A percentile compares a stretch with the other conserved stretches of the same genome.
phyloP scores from a whole-genome alignment of 2,113 vertebrate species.

The Myiopsitta monachus region DNA sequence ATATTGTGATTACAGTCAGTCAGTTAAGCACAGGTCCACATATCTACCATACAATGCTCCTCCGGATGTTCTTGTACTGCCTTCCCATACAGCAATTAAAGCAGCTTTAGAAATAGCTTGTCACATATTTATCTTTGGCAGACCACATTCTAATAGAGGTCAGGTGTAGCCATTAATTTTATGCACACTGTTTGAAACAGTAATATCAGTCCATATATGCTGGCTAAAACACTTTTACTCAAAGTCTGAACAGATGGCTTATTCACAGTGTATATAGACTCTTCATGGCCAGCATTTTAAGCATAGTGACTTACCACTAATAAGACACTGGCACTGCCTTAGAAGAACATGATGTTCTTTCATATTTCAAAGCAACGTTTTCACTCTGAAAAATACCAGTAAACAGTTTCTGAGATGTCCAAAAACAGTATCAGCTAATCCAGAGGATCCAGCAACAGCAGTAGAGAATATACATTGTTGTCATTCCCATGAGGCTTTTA shows the following conservation, averaged over 20 bases:
- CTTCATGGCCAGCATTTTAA: constrained; percentile 32
- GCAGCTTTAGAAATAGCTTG: constrained; percentile 16
- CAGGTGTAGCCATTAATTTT: constrained; percentile 21
- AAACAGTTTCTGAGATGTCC: constrained; percentile 9
- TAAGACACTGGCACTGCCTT: constrained; percentile 31
- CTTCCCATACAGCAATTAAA: not conserved
- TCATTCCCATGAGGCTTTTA: not conserved
- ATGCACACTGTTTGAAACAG: not conserved
- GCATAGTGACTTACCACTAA: constrained; percentile 19
- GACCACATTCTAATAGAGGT: not conserved
- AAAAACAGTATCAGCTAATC: not conserved
- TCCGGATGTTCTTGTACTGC: not conserved
- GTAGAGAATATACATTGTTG: not conserved
- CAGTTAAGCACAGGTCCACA: not conserved
- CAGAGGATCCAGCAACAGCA: not conserved
- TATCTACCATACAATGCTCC: not conserved
- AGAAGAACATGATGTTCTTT: constrained; percentile 41
- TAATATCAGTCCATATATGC: constrained; percentile 13
- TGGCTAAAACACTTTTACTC: not conserved
- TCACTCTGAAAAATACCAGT: not conserved
- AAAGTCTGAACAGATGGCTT: constrained; percentile 31
- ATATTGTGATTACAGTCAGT: not conserved
- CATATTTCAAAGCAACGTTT: constrained; percentile 22
- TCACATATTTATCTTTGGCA: not conserved
- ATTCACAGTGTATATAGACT: constrained; percentile 2